Evolutionary conservation across 2,797 vertebrate genomes (phyloP).

Genomic region (Cirrhinus molitorella): DNA sequence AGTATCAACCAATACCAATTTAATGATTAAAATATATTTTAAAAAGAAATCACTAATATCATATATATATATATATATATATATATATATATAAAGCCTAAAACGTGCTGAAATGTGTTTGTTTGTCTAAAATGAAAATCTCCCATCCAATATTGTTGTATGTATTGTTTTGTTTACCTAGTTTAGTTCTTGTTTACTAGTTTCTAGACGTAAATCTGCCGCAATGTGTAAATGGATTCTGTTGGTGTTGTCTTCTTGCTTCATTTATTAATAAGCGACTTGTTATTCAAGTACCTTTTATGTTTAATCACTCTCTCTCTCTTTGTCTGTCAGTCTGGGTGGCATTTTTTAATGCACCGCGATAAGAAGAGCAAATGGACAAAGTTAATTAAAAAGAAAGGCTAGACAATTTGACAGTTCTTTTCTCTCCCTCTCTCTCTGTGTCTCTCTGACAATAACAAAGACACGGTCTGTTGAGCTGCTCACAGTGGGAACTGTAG

Average conservation of each 20-base stretch:
- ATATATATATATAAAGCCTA: too few relatives aligned
- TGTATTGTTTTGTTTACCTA: not conserved
- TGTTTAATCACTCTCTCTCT: constrained; percentile 18
- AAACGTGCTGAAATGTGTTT: not conserved
- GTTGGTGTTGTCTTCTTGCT: not conserved
- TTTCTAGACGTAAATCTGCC: not conserved
- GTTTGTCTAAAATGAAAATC: not conserved
- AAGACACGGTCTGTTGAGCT: constrained; percentile 39
- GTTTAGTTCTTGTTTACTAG: not conserved
- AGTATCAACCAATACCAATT: not conserved
- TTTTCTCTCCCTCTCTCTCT: constrained; percentile 18
- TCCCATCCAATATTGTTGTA: not conserved
- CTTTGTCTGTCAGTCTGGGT: constrained; percentile 44
- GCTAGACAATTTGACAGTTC: constrained; percentile 56
- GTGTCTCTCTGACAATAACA: constrained; percentile 51
- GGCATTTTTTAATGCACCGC: constrained; percentile 55
- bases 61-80: too few relatives aligned
- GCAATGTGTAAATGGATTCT: not conserved
- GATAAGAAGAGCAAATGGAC: constrained; percentile 65
- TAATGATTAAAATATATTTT: too few relatives aligned
- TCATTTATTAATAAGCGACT: not conserved
- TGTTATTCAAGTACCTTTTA: constrained; percentile 35
- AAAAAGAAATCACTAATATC: not conserved
- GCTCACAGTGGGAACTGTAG: constrained; percentile 22
- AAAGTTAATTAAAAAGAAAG: constrained; percentile 67